A percentile compares a stretch with the other conserved stretches of the same genome.
phyloP scores from a whole-genome alignment of 2,113 vertebrate genomes.

The Odontesthes bonariensis region DNA sequence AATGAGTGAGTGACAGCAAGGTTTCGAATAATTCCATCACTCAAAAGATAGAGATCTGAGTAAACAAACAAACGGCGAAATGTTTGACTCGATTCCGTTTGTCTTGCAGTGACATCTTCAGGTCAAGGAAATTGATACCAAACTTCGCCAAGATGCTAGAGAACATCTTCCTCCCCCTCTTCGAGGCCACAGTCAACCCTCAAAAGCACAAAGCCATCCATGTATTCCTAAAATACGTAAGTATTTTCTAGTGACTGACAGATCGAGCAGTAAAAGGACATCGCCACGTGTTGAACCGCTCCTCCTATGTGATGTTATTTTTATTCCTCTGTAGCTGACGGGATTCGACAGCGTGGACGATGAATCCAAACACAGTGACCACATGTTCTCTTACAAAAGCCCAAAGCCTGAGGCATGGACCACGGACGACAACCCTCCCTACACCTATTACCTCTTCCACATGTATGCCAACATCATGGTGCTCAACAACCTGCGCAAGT shows the following conservation, averaged over 20 bases:
- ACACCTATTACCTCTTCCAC: conserved; percentile 97
- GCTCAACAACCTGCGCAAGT: conserved; percentile 97
- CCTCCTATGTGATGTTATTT: background rate
- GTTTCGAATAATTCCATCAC: too few species aligned
- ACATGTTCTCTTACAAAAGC: conserved; percentile 96
- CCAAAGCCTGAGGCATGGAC: conserved; percentile 94
- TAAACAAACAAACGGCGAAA: too few species aligned
- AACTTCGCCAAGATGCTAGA: conserved; percentile 95
- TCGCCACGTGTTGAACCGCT: background rate
- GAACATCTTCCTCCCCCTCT: conserved; percentile 96
- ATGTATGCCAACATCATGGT: conserved; percentile 99
- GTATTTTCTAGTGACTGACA: too few species aligned
- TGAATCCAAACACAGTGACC: conserved; percentile 97
- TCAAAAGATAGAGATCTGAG: too few species aligned
- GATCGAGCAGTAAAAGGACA: background rate
- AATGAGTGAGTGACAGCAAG: too few species aligned
- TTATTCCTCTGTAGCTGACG: conserved; percentile 85
- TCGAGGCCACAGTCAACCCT: conserved; percentile 94
- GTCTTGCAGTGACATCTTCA: conserved; percentile 94
- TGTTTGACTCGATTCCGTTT: conserved; percentile 25
- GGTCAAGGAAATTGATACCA: conserved; percentile 89
- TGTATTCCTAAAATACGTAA: conserved; percentile 94
- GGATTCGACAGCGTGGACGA: conserved; percentile 99
- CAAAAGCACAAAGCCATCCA: conserved; percentile 90
- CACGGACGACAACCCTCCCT: conserved; percentile 92